phyloP scores from a whole-genome alignment of 2,113 vertebrate species.

The Pholis gunnellus region DNA sequence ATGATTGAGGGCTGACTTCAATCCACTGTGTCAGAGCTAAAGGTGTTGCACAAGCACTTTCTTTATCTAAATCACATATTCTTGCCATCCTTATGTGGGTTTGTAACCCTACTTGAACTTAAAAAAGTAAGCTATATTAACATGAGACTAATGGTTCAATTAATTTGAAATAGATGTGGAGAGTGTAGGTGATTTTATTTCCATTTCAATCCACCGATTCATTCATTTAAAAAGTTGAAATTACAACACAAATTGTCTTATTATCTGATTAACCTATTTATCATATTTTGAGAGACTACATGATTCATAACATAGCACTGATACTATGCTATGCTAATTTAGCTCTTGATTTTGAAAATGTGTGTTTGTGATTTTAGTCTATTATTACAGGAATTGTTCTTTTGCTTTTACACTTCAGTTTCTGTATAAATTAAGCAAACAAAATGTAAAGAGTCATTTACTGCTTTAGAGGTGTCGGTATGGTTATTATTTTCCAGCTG shows the following conservation, averaged over 20 bases:
- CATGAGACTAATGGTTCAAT: not conserved
- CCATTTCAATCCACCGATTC: not conserved
- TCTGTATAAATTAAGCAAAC: not conserved
- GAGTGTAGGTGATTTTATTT: not conserved
- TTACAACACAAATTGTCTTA: not conserved
- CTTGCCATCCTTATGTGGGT: not conserved
- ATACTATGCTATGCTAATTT: not conserved
- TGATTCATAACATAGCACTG: too few relatives aligned
- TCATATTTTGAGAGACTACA: too few relatives aligned
- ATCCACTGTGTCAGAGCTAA: constrained; percentile 52
- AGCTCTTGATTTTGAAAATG: not conserved
- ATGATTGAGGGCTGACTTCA: constrained; percentile 61
- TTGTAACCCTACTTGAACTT: not conserved
- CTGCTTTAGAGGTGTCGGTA: not conserved
- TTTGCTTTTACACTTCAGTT: not conserved
- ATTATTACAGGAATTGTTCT: not conserved
- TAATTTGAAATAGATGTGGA: not conserved
- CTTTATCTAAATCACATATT: constrained; percentile 38
- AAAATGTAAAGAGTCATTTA: not conserved
- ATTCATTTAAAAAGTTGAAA: not conserved
- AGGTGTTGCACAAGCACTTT: constrained; percentile 48
- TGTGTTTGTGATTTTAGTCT: not conserved
- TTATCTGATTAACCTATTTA: not conserved
- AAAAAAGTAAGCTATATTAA: constrained; percentile 17
- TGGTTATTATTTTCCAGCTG: not conserved